These are phyloP conservation scores for Chlorodrepanis virens DNA, from an alignment of 2,113 vertebrate species.

Conservation along the genomic window DNA sequence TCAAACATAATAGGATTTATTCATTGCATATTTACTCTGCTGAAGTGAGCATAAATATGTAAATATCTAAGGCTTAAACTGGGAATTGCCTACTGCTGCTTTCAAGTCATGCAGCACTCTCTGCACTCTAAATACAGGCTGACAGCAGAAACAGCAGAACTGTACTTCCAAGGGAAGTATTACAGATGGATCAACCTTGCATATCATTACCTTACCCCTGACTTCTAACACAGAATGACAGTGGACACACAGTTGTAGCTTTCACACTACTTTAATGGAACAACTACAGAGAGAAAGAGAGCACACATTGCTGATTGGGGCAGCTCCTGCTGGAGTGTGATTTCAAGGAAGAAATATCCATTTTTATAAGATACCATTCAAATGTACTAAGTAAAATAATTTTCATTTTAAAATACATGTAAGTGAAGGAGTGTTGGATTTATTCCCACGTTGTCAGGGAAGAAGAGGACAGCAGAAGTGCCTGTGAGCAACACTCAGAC, in stretches of 20 bases:
- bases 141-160: background rate
- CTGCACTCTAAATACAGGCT: background rate
- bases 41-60: slow-evolving; percentile 28
- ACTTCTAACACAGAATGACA: slow-evolving; percentile 43
- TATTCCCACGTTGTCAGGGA: background rate
- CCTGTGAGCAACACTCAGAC: background rate
- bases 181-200: slow-evolving; percentile 36
- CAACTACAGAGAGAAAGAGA: background rate
- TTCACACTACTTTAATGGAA: slow-evolving; percentile 33
- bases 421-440: background rate
- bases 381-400: background rate
- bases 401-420: background rate
- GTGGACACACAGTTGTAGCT: slow-evolving; percentile 37
- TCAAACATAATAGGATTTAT: slow-evolving; percentile 54
- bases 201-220: background rate
- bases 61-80: slow-evolving; percentile 37
- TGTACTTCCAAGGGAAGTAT: slow-evolving; percentile 31
- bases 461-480: background rate
- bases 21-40: slow-evolving; percentile 20
- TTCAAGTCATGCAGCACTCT: slow-evolving; percentile 33
- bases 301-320: background rate
- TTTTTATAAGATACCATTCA: background rate
- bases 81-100: slow-evolving; percentile 30
- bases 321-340: background rate
- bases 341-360: background rate